A percentile compares a stretch with the other conserved stretches of the same genome.
These are phyloP conservation scores for Pollenia angustigena DNA, from an alignment of 2,888 invertebrate genomes.

Conservation along the genomic window DNA sequence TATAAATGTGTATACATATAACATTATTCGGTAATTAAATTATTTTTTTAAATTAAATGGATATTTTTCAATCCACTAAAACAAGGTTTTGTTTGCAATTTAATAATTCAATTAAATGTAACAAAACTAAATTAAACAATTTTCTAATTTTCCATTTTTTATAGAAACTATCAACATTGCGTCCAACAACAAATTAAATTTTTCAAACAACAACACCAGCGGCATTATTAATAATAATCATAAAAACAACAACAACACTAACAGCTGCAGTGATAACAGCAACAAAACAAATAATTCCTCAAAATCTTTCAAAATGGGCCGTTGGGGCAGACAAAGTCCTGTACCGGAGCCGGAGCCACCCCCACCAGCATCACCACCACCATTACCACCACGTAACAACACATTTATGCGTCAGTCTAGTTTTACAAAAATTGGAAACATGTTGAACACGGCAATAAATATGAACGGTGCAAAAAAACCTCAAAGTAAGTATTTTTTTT, in stretches of 20 bases:
- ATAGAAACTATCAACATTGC: slow-evolving; percentile 63
- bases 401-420: slow-evolving; percentile 87
- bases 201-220: slow-evolving; percentile 30
- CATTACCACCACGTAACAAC: slow-evolving; percentile 80
- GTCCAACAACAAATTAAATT: slow-evolving; percentile 45
- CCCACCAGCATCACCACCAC: slow-evolving; percentile 78
- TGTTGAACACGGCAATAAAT: slow-evolving; percentile 87
- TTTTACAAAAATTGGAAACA: slow-evolving; percentile 87
- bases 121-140: background rate
- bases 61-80: too few relatives aligned
- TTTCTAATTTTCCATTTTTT: slow-evolving; percentile 8
- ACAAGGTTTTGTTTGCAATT: background rate
- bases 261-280: background rate
- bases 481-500: slow-evolving; percentile 78
- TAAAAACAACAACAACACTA: slow-evolving; percentile 26
- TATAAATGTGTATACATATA: too few relatives aligned
- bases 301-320: slow-evolving; percentile 80
- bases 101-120: background rate
- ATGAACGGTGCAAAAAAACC: slow-evolving; percentile 81
- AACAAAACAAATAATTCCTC: slow-evolving; percentile 67
- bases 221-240: slow-evolving; percentile 32
- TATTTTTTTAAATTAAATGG: too few relatives aligned
- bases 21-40: too few relatives aligned
- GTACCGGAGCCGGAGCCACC: slow-evolving; percentile 81
- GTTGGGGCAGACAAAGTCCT: slow-evolving; percentile 83